Percentiles rank a stretch among this genome's conserved stretches.
These are phyloP conservation scores for Nothura maculosa DNA, from an alignment of 2,797 vertebrate species.

Conservation along the genomic window DNA sequence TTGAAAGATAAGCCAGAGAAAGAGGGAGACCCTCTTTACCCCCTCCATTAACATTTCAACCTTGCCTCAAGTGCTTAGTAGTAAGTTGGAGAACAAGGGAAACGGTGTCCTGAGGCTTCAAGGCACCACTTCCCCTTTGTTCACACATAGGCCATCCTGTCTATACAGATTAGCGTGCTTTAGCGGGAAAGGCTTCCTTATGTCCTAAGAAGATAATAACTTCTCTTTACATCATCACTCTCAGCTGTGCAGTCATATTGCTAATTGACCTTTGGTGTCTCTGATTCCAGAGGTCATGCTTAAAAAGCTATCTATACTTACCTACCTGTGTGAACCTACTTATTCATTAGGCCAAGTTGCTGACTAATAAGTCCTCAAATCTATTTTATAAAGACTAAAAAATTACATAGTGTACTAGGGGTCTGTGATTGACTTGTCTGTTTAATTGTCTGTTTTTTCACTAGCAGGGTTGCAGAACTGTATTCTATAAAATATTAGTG, in stretches of 20 bases:
- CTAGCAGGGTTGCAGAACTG: not conserved
- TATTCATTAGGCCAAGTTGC: not conserved
- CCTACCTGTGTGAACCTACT: not conserved
- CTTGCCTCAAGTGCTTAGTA: conserved; percentile 62
- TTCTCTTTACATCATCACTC: conserved; percentile 9
- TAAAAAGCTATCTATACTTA: not conserved
- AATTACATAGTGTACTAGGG: not conserved
- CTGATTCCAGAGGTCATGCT: not conserved
- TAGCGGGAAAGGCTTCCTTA: conserved; percentile 38
- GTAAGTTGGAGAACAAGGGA: conserved; percentile 70
- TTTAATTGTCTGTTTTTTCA: not conserved
- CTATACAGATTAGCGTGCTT: conserved; percentile 37
- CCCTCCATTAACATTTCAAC: conserved; percentile 72
- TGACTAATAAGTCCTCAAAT: not conserved
- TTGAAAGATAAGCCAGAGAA: conserved; percentile 70
- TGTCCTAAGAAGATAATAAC: conserved; percentile 52
- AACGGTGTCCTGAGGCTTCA: conserved; percentile 74
- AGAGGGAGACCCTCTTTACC: conserved; percentile 66
- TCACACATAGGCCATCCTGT: conserved; percentile 51
- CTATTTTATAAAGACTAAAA: not conserved
- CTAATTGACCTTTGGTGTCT: conserved; percentile 39
- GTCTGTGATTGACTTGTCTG: not conserved
- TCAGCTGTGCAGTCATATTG: conserved; percentile 21
- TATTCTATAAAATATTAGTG: not conserved
- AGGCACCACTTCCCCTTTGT: conserved; percentile 52